Conservation (phyloP, 2,797 vertebrate genomes). For the Phrynocephalus vlangalii region DNA sequence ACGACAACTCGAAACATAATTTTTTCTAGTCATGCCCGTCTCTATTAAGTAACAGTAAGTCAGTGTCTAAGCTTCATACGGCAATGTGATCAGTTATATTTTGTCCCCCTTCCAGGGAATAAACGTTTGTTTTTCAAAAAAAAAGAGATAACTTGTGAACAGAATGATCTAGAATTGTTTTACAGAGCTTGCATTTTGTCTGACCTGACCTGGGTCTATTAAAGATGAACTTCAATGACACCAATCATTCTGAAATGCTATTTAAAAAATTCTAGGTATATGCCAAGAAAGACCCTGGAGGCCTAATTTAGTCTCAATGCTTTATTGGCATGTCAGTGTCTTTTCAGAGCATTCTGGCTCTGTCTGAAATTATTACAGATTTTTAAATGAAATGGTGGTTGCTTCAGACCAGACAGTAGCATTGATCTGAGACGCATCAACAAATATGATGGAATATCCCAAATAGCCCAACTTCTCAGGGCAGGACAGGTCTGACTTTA, state of each 20-base stretch:
- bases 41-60: slow-evolving; percentile 38
- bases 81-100: slow-evolving; percentile 29
- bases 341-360: slow-evolving; percentile 49
- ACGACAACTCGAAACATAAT: too few species aligned
- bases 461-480: slow-evolving; percentile 11
- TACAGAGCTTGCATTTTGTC: slow-evolving; percentile 53
- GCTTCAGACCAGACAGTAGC: slow-evolving; percentile 30
- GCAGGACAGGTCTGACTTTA: not conserved
- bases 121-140: not conserved
- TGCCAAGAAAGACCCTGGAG: slow-evolving; percentile 39
- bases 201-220: slow-evolving; percentile 39
- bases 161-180: not conserved
- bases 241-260: slow-evolving; percentile 47
- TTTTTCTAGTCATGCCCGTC: too few species aligned
- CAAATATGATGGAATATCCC: slow-evolving; percentile 18
- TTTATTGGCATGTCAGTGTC: slow-evolving; percentile 42
- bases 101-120: not conserved
- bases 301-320: slow-evolving; percentile 29
- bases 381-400: slow-evolving; percentile 41
- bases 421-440: not conserved
- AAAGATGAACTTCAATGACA: slow-evolving; percentile 42
- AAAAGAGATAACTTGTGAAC: slow-evolving; percentile 11
- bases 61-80: slow-evolving; percentile 26
- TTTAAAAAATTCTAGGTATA: slow-evolving; percentile 53
- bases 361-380: slow-evolving; percentile 29